These are phyloP conservation scores for Lepus americanus DNA, from an alignment of 2,113 vertebrate genomes.

Conservation along the genomic window DNA sequence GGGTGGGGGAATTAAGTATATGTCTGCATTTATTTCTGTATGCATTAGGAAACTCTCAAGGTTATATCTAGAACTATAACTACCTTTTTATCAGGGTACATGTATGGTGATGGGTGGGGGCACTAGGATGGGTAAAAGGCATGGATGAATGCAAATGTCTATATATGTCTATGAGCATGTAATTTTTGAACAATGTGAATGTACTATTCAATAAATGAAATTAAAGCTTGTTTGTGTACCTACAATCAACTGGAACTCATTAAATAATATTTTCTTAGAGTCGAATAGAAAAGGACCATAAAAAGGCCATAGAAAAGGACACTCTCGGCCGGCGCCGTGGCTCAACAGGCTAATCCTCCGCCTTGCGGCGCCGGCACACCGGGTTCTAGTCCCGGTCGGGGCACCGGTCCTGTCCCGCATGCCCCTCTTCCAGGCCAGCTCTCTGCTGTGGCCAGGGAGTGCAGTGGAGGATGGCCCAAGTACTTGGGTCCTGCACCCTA, in stretches of 20 bases:
- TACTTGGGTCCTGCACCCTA: no score
- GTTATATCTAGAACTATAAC: background rate
- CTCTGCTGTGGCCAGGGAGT: no score
- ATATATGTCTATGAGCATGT: background rate
- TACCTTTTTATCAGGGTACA: background rate
- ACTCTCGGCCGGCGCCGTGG: no score
- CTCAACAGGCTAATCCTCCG: no score
- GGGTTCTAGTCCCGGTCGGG: no score
- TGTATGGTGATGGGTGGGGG: background rate
- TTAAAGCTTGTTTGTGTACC: background rate
- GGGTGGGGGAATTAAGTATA: conserved; percentile 27
- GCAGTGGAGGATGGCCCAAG: no score
- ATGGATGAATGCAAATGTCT: background rate
- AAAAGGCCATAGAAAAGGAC: conserved; percentile 38
- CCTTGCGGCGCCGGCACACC: no score
- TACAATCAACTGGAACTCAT: background rate
- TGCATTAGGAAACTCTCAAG: conserved; percentile 17
- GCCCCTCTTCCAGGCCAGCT: no score
- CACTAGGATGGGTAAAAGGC: background rate
- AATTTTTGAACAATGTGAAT: conserved; percentile 30
- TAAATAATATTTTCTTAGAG: conserved; percentile 27
- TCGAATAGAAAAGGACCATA: no score
- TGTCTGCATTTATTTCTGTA: background rate
- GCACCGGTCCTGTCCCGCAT: no score
- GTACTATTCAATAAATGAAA: conserved; percentile 37